phyloP scores from a whole-genome alignment of 2,888 invertebrate genomes.

The Sminthurides aquaticus region DNA sequence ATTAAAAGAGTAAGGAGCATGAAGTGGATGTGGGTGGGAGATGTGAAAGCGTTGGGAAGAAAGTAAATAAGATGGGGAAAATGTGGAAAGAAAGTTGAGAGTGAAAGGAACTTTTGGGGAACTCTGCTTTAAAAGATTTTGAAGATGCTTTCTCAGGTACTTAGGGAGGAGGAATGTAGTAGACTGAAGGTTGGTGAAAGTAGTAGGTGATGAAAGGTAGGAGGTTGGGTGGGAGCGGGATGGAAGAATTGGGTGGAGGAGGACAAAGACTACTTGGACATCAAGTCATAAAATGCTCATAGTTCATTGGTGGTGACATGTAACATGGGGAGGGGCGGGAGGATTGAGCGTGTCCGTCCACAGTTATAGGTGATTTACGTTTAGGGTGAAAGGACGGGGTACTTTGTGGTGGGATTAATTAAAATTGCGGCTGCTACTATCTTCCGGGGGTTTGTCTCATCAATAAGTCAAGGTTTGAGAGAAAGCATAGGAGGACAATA shows the following conservation, averaged over 20 bases:
- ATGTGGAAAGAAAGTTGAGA: no score
- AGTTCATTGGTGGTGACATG: slow-evolving; percentile 30
- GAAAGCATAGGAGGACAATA: neutral
- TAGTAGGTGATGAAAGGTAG: slow-evolving; percentile 2
- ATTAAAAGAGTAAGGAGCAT: no score
- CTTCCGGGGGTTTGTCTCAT: slow-evolving; percentile 28
- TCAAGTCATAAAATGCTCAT: slow-evolving; percentile 36
- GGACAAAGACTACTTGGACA: slow-evolving; percentile 29
- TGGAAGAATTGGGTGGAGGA: neutral
- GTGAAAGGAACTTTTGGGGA: no score
- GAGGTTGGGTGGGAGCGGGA: slow-evolving; percentile 12
- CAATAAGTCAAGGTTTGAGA: slow-evolving; percentile 28
- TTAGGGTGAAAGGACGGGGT: slow-evolving; percentile 25
- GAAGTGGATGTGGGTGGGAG: no score
- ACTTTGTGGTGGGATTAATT: slow-evolving; percentile 32
- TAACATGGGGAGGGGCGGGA: slow-evolving; percentile 31
- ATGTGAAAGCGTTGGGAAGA: no score
- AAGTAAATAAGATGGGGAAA: no score
- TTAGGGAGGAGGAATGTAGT: no score
- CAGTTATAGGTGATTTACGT: slow-evolving; percentile 33
- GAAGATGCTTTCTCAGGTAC: no score
- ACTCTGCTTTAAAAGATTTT: no score
- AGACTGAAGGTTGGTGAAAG: no score
- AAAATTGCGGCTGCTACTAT: slow-evolving; percentile 36
- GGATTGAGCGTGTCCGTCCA: slow-evolving; percentile 31